A percentile compares a stretch with the other conserved stretches of the same genome.
Conservation (phyloP, 2,113 vertebrate genomes). For the Trogon surrucura region DNA sequence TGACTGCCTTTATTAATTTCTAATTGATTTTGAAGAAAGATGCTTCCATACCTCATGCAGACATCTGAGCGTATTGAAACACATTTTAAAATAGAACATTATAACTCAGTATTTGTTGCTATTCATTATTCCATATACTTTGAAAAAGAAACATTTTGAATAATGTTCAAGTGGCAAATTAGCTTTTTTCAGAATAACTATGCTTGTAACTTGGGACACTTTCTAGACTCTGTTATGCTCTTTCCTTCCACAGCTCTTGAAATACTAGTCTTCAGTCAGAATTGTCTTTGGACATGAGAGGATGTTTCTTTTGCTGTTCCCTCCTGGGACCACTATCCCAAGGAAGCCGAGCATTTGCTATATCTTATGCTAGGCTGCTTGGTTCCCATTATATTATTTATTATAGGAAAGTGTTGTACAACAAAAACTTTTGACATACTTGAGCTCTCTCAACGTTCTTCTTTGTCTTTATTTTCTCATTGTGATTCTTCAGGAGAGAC, state of each 20-base stretch:
- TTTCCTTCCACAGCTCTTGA: not conserved
- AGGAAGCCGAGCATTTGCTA: not conserved
- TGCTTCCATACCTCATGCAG: not conserved
- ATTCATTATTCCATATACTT: not conserved
- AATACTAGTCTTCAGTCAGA: not conserved
- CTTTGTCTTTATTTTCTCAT: not conserved
- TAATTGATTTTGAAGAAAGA: not conserved
- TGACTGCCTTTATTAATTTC: not conserved
- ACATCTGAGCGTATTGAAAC: not conserved
- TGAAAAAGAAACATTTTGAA: not conserved
- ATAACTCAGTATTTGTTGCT: not conserved
- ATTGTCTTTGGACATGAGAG: not conserved
- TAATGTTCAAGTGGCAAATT: not conserved
- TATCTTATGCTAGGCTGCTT: not conserved
- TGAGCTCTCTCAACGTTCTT: not conserved
- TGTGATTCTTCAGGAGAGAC: not conserved
- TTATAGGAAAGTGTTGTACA: not conserved
- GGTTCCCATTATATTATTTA: not conserved
- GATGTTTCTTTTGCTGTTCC: not conserved
- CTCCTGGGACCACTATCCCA: not conserved
- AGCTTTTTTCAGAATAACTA: not conserved
- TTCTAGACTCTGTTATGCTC: not conserved
- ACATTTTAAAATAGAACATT: not conserved
- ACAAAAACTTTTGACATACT: not conserved
- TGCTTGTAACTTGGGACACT: not conserved